Conservation (phyloP, 2,888 invertebrate genomes). For the Timandra comae region DNA sequence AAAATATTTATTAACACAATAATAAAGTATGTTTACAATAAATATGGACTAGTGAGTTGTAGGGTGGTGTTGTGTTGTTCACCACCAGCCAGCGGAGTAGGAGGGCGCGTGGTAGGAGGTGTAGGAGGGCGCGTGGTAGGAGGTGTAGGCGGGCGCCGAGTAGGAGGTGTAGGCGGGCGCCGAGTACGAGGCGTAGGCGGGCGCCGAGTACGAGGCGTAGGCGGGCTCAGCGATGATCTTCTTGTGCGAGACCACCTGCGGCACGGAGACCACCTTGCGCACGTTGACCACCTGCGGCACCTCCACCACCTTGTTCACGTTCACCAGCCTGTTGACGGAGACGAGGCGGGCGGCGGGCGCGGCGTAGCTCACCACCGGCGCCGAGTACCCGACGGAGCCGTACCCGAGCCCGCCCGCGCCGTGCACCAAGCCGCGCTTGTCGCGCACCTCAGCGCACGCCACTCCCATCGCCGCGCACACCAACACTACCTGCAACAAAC, state of each 20-base stretch:
- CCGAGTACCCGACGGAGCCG: constrained; percentile 20
- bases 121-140: constrained; percentile 3
- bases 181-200: constrained; percentile 11
- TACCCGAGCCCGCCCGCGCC: constrained; percentile 10
- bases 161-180: constrained; percentile 14
- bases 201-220: constrained; percentile 1
- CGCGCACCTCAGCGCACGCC: constrained; percentile 23
- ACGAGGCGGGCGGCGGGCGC: constrained; percentile 30
- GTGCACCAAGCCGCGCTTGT: constrained; percentile 26
- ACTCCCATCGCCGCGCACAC: constrained; percentile 15
- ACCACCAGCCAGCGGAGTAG: constrained; percentile 27
- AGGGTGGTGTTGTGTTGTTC: constrained; percentile 2
- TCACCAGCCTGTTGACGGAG: constrained; percentile 19
- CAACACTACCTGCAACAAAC: constrained; percentile 19
- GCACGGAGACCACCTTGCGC: constrained; percentile 25
- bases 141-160: constrained; percentile 12
- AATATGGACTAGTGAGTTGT: not conserved
- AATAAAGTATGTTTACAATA: not conserved
- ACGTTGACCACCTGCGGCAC: constrained; percentile 24
- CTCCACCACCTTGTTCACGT: constrained; percentile 21
- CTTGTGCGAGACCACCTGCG: constrained; percentile 23
- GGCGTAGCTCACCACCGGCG: constrained; percentile 13
- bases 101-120: constrained; percentile 6
- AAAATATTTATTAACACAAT: not conserved
- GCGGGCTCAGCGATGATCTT: constrained; percentile 19